Conservation (phyloP, 2,888 invertebrate genomes). For the Xiphydria camelus region DNA sequence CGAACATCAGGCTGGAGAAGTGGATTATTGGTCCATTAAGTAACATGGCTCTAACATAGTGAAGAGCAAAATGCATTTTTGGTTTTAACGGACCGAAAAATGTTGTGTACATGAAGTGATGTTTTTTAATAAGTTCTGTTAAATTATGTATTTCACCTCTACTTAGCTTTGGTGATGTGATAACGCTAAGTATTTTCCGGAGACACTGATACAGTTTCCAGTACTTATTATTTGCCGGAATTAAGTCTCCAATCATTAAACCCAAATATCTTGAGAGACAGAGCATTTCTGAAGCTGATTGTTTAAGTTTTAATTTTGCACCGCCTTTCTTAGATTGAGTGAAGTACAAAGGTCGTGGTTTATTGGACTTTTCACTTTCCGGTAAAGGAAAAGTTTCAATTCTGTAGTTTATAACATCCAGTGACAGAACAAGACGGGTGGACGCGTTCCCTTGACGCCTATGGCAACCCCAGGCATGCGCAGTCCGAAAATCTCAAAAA, state of each 20-base stretch:
- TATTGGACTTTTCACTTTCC: constrained; percentile 14
- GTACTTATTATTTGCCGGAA: constrained; percentile 13
- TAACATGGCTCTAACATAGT: constrained; percentile 11
- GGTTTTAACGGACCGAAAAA: constrained; percentile 15
- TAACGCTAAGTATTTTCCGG: constrained; percentile 13
- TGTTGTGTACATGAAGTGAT: constrained; percentile 9
- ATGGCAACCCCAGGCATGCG: too few species aligned
- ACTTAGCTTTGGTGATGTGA: constrained; percentile 11
- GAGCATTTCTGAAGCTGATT: too few species aligned
- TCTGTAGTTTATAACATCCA: constrained; percentile 18
- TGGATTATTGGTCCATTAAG: constrained; percentile 15
- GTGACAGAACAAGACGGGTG: too few species aligned
- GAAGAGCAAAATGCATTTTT: constrained; percentile 17
- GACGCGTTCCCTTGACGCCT: too few species aligned
- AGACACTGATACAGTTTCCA: constrained; percentile 14
- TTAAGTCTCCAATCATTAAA: constrained; percentile 14
- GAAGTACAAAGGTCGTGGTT: constrained; percentile 18
- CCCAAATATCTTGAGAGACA: too few species aligned
- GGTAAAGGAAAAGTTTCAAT: constrained; percentile 18
- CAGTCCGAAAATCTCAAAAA: too few species aligned
- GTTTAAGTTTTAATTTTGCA: too few species aligned
- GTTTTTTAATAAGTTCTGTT: constrained; percentile 8
- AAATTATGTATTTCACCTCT: constrained; percentile 9
- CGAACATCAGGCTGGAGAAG: constrained; percentile 17
- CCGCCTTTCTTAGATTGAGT: constrained; percentile 16